Percentiles rank a stretch among this genome's conserved stretches.
These are phyloP conservation scores for Aethes cnicana DNA, from an alignment of 2,888 invertebrate species.

Conservation along the genomic window DNA sequence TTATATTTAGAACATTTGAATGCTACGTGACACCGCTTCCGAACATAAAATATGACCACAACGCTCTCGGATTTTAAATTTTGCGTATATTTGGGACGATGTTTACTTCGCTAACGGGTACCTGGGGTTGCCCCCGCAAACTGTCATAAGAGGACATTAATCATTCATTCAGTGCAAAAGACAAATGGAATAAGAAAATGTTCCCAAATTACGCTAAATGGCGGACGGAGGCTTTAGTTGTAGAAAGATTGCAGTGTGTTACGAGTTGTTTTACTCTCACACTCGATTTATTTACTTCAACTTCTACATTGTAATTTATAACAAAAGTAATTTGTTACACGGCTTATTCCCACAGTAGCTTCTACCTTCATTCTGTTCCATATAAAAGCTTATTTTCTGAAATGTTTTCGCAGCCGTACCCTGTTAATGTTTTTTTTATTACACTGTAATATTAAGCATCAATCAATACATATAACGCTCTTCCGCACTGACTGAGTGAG, in stretches of 20 bases:
- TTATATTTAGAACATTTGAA: conserved; percentile 19
- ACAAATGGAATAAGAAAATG: conserved; percentile 30
- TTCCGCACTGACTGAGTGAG: no score
- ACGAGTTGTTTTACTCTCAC: no score
- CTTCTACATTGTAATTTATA: no score
- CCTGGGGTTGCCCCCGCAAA: conserved; percentile 26
- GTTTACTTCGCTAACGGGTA: conserved; percentile 24
- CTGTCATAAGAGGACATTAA: conserved; percentile 34
- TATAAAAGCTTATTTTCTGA: no score
- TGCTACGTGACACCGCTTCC: conserved; percentile 21
- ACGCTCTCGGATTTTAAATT: conserved; percentile 22
- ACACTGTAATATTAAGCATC: no score
- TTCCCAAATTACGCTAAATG: conserved; percentile 24
- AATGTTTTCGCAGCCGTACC: no score
- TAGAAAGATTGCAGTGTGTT: conserved; percentile 1
- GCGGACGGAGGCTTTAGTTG: conserved; percentile 13
- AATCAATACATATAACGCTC: no score
- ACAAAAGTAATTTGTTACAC: no score
- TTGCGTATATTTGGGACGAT: conserved; percentile 10
- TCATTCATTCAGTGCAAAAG: conserved; percentile 34
- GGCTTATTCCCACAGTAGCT: no score
- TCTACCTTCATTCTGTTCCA: no score
- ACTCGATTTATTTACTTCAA: no score
- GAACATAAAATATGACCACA: conserved; percentile 10
- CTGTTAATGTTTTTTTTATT: no score